Evolutionary conservation across 2,113 vertebrate genomes (phyloP).

Genomic region (Hemichromis elongatus): DNA sequence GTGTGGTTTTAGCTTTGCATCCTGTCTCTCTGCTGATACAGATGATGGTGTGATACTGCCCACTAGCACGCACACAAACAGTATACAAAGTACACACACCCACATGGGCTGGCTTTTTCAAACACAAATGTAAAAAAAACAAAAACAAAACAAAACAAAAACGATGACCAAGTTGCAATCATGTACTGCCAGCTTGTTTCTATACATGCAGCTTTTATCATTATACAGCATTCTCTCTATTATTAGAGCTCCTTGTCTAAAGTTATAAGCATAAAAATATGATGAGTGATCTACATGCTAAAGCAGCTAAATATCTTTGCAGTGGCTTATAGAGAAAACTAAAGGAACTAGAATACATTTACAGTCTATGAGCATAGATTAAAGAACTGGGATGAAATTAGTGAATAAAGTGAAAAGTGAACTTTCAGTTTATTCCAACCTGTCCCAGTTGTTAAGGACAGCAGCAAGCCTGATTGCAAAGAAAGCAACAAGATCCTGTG

Average conservation of each 20-base stretch:
- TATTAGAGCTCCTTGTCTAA: neutral
- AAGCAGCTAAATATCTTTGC: neutral
- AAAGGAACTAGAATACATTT: neutral
- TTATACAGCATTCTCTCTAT: neutral
- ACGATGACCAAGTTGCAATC: neutral
- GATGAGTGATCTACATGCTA: neutral
- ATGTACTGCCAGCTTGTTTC: neutral
- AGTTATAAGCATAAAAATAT: neutral
- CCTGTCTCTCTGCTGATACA: conserved; percentile 51
- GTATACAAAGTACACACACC: neutral
- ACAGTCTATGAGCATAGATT: neutral
- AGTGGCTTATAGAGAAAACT: neutral
- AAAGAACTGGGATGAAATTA: neutral
- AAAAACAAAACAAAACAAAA: neutral
- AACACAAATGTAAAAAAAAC: neutral
- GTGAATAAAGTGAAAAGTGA: neutral
- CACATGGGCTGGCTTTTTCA: neutral
- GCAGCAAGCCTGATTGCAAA: neutral
- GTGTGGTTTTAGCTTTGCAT: conserved; percentile 48
- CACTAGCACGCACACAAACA: neutral
- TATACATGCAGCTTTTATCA: neutral
- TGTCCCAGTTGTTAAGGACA: neutral
- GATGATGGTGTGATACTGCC: conserved; percentile 30
- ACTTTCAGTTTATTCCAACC: neutral
- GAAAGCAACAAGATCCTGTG: neutral